phyloP scores from a whole-genome alignment of 1,140 invertebrate species.

The Aradophagus sp. region DNA sequence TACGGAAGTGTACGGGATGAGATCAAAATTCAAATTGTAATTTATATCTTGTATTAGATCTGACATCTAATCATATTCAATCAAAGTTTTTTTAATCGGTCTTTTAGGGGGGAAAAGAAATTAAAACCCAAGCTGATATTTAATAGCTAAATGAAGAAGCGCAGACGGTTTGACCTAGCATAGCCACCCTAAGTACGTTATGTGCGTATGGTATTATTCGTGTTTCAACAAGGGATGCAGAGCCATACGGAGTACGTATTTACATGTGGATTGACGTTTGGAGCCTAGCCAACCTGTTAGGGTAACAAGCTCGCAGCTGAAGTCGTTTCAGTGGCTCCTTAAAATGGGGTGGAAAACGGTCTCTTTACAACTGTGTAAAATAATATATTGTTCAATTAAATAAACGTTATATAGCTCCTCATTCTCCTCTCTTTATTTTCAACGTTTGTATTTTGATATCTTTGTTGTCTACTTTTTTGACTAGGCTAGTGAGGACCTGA shows the following conservation, averaged over 20 bases:
- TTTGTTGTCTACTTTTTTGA: no score
- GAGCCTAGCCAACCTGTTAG: constrained; percentile 64
- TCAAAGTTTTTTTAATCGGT: no score
- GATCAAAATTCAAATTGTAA: no score
- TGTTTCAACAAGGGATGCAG: no score
- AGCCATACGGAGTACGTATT: constrained; percentile 54
- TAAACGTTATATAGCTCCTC: no score
- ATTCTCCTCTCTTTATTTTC: no score
- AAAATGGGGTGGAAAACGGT: constrained; percentile 28
- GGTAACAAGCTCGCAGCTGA: constrained; percentile 63
- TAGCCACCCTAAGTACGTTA: constrained; percentile 28
- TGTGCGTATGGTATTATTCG: constrained; percentile 41
- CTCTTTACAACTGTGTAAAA: constrained; percentile 64
- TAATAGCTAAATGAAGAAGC: constrained; percentile 7
- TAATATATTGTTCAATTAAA: constrained; percentile 56
- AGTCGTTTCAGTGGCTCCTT: constrained; percentile 31
- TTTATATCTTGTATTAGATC: no score
- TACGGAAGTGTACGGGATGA: no score
- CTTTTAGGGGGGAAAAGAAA: no score
- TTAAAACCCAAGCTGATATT: constrained; percentile 11
- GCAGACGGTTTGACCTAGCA: constrained; percentile 3
- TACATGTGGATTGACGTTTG: constrained; percentile 64
- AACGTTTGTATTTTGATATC: constrained; percentile 8
- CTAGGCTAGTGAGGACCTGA: no score
- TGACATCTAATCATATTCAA: no score